Base-by-base conservation (phyloP, 2,888 invertebrate species). In the Anaspis maculata region DNA sequence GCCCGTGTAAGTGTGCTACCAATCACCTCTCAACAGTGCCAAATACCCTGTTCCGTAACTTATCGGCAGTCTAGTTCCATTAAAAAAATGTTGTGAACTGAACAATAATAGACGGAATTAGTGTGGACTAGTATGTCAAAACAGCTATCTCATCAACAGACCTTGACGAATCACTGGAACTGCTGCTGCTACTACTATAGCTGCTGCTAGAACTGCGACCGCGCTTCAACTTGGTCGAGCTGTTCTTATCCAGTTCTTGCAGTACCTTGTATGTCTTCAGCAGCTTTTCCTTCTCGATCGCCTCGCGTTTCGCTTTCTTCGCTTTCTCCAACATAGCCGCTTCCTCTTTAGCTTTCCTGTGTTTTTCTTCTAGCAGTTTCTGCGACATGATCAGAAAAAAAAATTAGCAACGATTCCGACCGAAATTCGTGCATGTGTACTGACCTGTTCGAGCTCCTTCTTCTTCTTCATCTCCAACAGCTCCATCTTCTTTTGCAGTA, bases 401-500 rank as follows among this genome's bases (percentile, higher is more conserved):
- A 25, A 27, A 21, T 11, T 16, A 19, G 16, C n/a, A n/a, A n/a
- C n/a, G n/a, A n/a, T n/a, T 11, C 24, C 13, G 13, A 12, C 9
- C 15, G 11, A n/a, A n/a, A 4, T 9, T 6, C 15, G 11, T 35
- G 19, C 53, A 45, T 51, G 50, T n/a, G n/a, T n/a, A n/a, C n/a
- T n/a, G n/a, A n/a, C n/a, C n/a, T n/a, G n/a, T 37, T 55, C 54
- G 39, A 74, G 74, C 1, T 68, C 71, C 25, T 72, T 70, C 34
- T 70, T 69, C 45, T 71, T 73, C 42, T 73, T 72, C 47, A 71
- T 67, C 46, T 72, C 74, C 29, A 73, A 66, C 41, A 71, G 59
- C 37, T 76, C 74, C 68, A 76, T 76, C 45, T 77, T 76, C 47
- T 75, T 74, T 45, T 74, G 73, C 25, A 76, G 56, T 42, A 73